These are phyloP conservation scores for Avahi laniger DNA, from an alignment of 2,797 vertebrate genomes.

Conservation along the genomic window DNA sequence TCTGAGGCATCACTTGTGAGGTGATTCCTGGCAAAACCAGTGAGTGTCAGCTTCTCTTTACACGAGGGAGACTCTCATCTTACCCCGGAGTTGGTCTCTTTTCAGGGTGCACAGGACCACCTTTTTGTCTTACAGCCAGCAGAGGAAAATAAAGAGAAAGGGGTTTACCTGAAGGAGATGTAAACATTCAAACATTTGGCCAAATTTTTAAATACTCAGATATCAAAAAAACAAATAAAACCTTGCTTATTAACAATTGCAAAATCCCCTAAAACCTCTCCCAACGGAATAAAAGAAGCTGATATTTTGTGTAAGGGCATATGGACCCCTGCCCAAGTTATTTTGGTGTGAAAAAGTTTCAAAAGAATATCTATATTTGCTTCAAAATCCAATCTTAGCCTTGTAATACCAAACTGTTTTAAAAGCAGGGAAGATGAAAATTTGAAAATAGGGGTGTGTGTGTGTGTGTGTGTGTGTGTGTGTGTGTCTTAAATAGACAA, in stretches of 20 bases:
- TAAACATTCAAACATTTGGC: neutral
- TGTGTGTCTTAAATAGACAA: neutral
- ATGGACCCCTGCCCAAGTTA: neutral
- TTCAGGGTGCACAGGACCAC: neutral
- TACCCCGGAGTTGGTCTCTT: neutral
- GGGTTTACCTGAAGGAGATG: neutral
- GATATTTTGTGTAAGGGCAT: neutral
- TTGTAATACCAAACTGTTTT: constrained; percentile 33
- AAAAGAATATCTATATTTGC: neutral
- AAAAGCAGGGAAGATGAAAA: constrained; percentile 19
- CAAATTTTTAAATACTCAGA: constrained; percentile 2
- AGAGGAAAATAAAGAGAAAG: neutral
- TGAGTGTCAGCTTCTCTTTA: neutral
- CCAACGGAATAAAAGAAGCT: neutral
- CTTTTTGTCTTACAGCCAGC: neutral
- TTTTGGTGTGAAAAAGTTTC: constrained; percentile 28
- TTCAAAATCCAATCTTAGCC: constrained; percentile 23
- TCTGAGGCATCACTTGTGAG: neutral
- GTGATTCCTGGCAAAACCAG: neutral
- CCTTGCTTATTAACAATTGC: neutral
- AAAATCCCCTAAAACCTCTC: neutral
- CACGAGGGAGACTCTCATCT: neutral
- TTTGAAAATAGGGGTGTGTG: neutral
- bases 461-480: neutral
- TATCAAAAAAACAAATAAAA: constrained; percentile 24